phyloP scores from a whole-genome alignment of 2,888 invertebrate species.

The Strigamia transsilvanica region DNA sequence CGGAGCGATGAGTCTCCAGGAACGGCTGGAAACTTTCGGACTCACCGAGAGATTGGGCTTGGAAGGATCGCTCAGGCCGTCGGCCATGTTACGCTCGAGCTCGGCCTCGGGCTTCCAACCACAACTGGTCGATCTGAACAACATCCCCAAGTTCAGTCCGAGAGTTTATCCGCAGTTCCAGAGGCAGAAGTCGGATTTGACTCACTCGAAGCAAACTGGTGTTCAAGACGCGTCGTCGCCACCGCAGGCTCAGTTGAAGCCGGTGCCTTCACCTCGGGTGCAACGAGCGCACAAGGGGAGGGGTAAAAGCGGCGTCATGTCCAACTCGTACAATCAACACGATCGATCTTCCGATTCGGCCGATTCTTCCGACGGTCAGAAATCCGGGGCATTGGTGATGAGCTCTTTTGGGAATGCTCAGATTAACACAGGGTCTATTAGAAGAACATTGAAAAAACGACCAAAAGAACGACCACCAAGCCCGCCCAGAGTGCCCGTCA shows the following conservation, averaged over 20 bases:
- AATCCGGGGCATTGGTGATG: slow-evolving; percentile 25
- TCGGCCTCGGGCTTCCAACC: slow-evolving; percentile 55
- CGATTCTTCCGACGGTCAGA: slow-evolving; percentile 64
- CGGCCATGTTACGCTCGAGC: slow-evolving; percentile 54
- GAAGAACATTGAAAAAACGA: slow-evolving; percentile 56
- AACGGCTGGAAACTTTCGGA: slow-evolving; percentile 35
- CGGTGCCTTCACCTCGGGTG: slow-evolving; percentile 59
- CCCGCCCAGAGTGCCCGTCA: slow-evolving; percentile 57
- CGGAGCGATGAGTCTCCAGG: slow-evolving; percentile 52
- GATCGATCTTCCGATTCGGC: slow-evolving; percentile 72
- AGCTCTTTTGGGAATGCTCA: slow-evolving; percentile 14
- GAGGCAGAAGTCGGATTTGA: slow-evolving; percentile 62
- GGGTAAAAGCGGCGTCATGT: slow-evolving; percentile 54
- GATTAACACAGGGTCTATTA: slow-evolving; percentile 44
- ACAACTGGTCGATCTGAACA: slow-evolving; percentile 18
- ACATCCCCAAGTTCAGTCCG: slow-evolving; percentile 53
- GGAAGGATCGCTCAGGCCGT: slow-evolving; percentile 46
- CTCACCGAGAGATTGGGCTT: slow-evolving; percentile 26
- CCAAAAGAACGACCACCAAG: slow-evolving; percentile 59
- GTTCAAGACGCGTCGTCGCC: slow-evolving; percentile 58
- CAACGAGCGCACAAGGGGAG: slow-evolving; percentile 55
- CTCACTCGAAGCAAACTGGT: slow-evolving; percentile 59
- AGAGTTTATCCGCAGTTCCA: slow-evolving; percentile 67
- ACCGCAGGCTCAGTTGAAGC: slow-evolving; percentile 56
- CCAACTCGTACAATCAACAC: slow-evolving; percentile 17